These are phyloP conservation scores for Tineola bisselliella DNA, from an alignment of 2,888 invertebrate species.

Conservation along the genomic window DNA sequence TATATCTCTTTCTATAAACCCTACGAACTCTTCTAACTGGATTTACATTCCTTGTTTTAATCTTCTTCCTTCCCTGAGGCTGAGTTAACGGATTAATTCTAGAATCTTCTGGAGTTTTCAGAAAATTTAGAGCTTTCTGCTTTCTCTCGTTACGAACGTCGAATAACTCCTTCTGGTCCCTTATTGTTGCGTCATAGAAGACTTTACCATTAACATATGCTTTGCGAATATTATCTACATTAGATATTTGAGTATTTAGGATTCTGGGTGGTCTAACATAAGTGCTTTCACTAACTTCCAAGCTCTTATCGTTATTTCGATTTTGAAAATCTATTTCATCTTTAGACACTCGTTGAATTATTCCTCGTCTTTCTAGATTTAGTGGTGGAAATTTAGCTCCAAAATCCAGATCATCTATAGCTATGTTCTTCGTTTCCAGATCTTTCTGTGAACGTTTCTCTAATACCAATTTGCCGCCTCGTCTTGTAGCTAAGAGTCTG, in stretches of 20 bases:
- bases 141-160: slow-evolving; percentile 26
- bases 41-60: slow-evolving; percentile 42
- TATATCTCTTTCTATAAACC: slow-evolving; percentile 55
- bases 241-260: slow-evolving; percentile 33
- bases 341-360: slow-evolving; percentile 50
- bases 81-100: slow-evolving; percentile 25
- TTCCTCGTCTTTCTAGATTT: slow-evolving; percentile 38
- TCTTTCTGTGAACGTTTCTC: slow-evolving; percentile 55
- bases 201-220: slow-evolving; percentile 58
- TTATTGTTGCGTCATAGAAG: slow-evolving; percentile 55
- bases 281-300: slow-evolving; percentile 58
- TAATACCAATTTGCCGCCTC: slow-evolving; percentile 44
- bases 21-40: slow-evolving; percentile 54
- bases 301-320: slow-evolving; percentile 38
- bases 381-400: slow-evolving; percentile 43
- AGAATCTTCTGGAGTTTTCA: slow-evolving; percentile 28
- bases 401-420: slow-evolving; percentile 43
- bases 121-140: slow-evolving; percentile 7
- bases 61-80: slow-evolving; percentile 35
- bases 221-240: slow-evolving; percentile 49
- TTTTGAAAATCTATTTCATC: slow-evolving; percentile 50
- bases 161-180: slow-evolving; percentile 39
- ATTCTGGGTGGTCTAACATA: slow-evolving; percentile 53
- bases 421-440: slow-evolving; percentile 45
- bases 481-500: slow-evolving; percentile 45